Conservation (phyloP, 2,888 invertebrate species). For the Cepaea hortensis region DNA sequence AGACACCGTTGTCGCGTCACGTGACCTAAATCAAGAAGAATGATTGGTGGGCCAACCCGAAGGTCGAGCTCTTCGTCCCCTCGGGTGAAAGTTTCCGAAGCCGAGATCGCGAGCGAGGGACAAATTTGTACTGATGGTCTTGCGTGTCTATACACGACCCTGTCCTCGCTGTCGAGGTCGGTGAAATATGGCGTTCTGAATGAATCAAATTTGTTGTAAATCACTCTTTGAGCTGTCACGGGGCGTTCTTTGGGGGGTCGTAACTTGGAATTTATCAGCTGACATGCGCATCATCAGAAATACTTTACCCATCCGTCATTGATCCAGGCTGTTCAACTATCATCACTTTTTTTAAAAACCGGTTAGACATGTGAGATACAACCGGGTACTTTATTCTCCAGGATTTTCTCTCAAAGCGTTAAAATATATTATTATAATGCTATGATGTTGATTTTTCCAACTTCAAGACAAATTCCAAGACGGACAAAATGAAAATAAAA, state of each 20-base stretch:
- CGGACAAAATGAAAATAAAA: not conserved
- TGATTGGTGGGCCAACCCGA: constrained; percentile 40
- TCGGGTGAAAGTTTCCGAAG: constrained; percentile 22
- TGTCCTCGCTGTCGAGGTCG: constrained; percentile 51
- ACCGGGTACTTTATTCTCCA: too few relatives aligned
- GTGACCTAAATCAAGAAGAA: constrained; percentile 48
- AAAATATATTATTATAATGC: too few relatives aligned
- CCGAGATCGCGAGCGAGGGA: constrained; percentile 37
- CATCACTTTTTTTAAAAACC: not conserved
- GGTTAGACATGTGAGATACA: too few relatives aligned
- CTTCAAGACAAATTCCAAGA: not conserved
- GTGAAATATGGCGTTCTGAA: constrained; percentile 56
- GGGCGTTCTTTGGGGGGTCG: constrained; percentile 49
- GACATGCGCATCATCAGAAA: constrained; percentile 47
- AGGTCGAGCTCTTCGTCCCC: constrained; percentile 33
- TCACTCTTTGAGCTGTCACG: constrained; percentile 53
- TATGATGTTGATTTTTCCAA: not conserved
- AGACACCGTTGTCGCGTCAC: constrained; percentile 42
- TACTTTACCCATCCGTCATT: constrained; percentile 41
- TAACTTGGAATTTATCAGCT: constrained; percentile 55
- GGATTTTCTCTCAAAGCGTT: too few relatives aligned
- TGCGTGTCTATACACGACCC: constrained; percentile 46
- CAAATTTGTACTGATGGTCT: constrained; percentile 49
- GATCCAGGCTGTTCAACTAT: constrained; percentile 11
- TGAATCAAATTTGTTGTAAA: constrained; percentile 59